phyloP scores from a whole-genome alignment of 2,888 invertebrate genomes.

The Cactoblastis cactorum region DNA sequence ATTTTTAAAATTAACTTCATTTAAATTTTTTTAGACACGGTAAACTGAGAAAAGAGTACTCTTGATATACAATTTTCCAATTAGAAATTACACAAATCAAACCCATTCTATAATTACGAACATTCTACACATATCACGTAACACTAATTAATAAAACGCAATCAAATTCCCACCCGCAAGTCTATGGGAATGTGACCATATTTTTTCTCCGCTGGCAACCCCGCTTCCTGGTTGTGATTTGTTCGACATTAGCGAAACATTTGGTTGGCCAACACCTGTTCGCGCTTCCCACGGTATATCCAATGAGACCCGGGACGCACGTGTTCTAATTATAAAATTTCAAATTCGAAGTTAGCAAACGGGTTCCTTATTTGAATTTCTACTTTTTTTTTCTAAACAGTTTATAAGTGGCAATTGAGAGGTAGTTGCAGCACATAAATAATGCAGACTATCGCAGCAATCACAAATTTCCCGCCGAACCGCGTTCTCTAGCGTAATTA shows the following conservation, averaged over 20 bases:
- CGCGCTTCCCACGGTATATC: conserved; percentile 54
- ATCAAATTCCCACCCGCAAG: conserved; percentile 3
- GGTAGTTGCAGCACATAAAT: neutral
- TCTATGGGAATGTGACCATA: conserved; percentile 21
- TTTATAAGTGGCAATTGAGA: too few species aligned
- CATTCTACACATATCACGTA: too few species aligned
- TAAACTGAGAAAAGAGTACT: too few species aligned
- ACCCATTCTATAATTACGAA: too few species aligned
- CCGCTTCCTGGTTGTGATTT: conserved; percentile 64
- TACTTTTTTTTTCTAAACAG: conserved; percentile 2
- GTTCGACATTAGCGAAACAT: conserved; percentile 51
- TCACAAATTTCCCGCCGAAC: neutral
- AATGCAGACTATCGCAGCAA: neutral
- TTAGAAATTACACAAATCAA: too few species aligned
- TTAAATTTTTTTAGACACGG: conserved; percentile 1
- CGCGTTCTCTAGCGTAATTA: conserved; percentile 4
- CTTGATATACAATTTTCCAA: too few species aligned
- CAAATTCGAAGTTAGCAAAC: conserved; percentile 23
- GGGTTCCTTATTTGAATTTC: conserved; percentile 27
- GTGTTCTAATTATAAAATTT: conserved; percentile 47
- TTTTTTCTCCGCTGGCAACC: conserved; percentile 36
- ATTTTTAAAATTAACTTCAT: too few species aligned
- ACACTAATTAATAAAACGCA: too few species aligned
- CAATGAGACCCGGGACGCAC: conserved; percentile 35
- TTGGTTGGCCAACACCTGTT: conserved; percentile 63